These are phyloP conservation scores for Drosophila varians DNA, from an alignment of 1,140 invertebrate genomes.

Conservation along the genomic window DNA sequence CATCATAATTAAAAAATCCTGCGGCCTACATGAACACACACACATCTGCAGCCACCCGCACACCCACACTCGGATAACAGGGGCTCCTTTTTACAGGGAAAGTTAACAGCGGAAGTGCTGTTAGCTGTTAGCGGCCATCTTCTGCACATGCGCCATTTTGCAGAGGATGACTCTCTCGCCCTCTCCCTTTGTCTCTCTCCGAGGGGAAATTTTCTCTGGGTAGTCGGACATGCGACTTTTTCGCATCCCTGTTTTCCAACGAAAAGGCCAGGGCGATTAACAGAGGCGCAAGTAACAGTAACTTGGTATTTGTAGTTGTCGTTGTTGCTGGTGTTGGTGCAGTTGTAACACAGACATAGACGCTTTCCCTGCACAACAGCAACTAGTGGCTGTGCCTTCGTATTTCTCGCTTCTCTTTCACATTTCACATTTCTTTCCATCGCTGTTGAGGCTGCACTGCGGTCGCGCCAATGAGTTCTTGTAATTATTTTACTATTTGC, in stretches of 20 bases:
- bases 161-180: neutral
- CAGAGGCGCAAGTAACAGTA: constrained; percentile 25
- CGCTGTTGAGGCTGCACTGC: constrained; percentile 31
- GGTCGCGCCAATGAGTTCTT: constrained; percentile 43
- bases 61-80: constrained; percentile 15
- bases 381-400: constrained; percentile 73
- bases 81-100: neutral
- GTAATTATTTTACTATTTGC: constrained; percentile 2
- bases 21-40: constrained; percentile 28
- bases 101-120: constrained; percentile 5
- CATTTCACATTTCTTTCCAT: constrained; percentile 48
- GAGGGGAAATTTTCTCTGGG: constrained; percentile 25
- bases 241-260: constrained; percentile 29
- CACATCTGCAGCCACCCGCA: neutral
- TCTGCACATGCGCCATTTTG: constrained; percentile 22
- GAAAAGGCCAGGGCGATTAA: constrained; percentile 7
- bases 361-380: constrained; percentile 64
- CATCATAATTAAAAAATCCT: constrained; percentile 67
- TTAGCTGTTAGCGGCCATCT: neutral
- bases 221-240: constrained; percentile 11
- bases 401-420: constrained; percentile 39
- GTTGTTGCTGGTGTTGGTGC: constrained; percentile 37
- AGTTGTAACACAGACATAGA: constrained; percentile 48
- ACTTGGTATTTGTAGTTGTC: constrained; percentile 19
- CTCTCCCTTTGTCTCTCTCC: neutral